Base-by-base conservation (phyloP, 2,888 invertebrate species). In the Merodon equestris region DNA sequence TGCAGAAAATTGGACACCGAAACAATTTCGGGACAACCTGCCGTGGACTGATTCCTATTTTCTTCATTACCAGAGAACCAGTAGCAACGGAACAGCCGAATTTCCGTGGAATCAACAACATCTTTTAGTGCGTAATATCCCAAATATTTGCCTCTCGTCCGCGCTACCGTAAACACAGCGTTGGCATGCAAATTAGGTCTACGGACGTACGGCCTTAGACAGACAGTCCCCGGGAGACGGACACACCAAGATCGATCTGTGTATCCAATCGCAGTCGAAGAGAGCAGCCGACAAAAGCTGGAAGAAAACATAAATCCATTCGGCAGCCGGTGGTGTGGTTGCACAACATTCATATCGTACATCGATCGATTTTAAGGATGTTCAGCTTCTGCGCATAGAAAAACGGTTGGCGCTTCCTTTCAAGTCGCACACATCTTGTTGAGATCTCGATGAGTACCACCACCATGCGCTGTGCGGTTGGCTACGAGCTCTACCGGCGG, bases 341-440 rank as follows among this genome's bases (percentile, higher is more conserved):
- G 68, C 68, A 74, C 73, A 79, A 74, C 79, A 79, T 79, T 79
- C 79, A 79, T 79, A 79, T 79, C 73, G 79, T 79, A 79, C 79
- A 74, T 74, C 79, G 79, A 79, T 79, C 79, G 73, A 79, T 79
- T 79, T 79, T 79, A 79, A 79, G 79, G 79, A 79, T 79, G 73
- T 79, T 74, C 73, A 74, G 79, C 79, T 79, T 79, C 79, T 79
- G 79, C 79, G 68, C 74, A 79, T 64, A 64, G 66, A 71, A 70
- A 40, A 79, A 17, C 73, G 40, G 45, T 17, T 54, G 73, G 73
- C 79, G 79, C 79, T 79, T 74, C 79, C 68, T 79, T 79, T 79
- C 79, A 79, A 64, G 79, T 79, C 7, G 15, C 53, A n/a, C 10
- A 27, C 36, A 27, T 68, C 72, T 27, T 12, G 13, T 10, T n/a